These are phyloP conservation scores for Watsonalla binaria DNA, from an alignment of 2,888 invertebrate species.

Conservation along the genomic window DNA sequence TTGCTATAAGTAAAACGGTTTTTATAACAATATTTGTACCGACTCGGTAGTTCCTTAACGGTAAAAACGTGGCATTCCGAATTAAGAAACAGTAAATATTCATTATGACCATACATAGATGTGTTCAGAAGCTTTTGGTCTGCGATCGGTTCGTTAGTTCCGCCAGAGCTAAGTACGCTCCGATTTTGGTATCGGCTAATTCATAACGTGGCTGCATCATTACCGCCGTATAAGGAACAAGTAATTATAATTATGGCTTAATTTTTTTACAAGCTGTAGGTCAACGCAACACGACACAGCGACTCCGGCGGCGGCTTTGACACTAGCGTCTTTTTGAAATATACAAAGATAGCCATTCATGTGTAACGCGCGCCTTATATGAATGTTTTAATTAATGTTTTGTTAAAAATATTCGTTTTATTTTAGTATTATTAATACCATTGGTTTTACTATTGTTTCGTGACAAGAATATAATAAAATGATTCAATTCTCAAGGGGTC, in stretches of 20 bases:
- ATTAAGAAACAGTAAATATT: conserved; percentile 1
- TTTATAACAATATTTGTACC: neutral
- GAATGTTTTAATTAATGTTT: no score
- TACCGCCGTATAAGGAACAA: neutral
- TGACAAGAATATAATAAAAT: no score
- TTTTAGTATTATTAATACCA: no score
- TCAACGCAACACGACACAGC: neutral
- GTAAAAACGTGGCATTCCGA: neutral
- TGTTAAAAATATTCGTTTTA: no score
- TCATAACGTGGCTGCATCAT: conserved; percentile 1
- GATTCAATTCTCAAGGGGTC: no score
- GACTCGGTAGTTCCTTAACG: neutral
- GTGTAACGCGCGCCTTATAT: no score
- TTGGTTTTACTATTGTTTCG: no score
- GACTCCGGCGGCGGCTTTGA: neutral
- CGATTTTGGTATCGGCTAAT: conserved; percentile 14
- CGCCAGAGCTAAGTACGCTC: conserved; percentile 13
- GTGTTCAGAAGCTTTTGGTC: conserved; percentile 15
- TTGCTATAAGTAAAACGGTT: neutral
- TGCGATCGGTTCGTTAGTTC: conserved; percentile 24
- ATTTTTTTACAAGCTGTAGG: neutral
- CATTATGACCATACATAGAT: conserved; percentile 11
- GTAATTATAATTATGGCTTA: neutral
- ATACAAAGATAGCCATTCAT: no score
- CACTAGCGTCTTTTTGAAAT: no score